Evolutionary conservation across 2,888 invertebrate genomes (phyloP).

Genomic region (Brassicogethes aeneus): DNA sequence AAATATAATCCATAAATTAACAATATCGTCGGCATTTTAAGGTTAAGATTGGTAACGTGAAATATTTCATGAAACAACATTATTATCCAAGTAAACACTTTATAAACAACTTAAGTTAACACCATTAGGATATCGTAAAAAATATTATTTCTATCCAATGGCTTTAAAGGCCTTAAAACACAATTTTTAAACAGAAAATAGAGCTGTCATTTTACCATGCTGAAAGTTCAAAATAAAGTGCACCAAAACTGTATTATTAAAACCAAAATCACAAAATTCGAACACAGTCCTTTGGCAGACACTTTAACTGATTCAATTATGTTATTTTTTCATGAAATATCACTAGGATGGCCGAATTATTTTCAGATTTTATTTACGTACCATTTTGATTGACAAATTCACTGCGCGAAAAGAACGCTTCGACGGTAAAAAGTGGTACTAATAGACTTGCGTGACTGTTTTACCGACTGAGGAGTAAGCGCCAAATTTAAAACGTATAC

Average conservation of each 20-base stretch:
- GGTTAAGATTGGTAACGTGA: not conserved
- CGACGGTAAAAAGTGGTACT: not conserved
- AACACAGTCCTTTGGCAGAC: slow-evolving; percentile 1
- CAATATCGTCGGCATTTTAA: not conserved
- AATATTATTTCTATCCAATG: not conserved
- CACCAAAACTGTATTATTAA: not conserved
- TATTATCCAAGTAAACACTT: too few relatives aligned
- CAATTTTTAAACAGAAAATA: not conserved
- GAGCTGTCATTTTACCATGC: slow-evolving; percentile 9
- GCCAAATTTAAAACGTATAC: too few relatives aligned
- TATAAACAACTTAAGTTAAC: too few relatives aligned
- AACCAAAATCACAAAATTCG: slow-evolving; percentile 7
- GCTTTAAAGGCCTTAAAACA: not conserved
- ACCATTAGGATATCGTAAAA: too few relatives aligned
- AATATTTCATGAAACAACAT: not conserved
- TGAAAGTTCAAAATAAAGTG: slow-evolving; percentile 4
- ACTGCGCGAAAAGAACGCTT: slow-evolving; percentile 27
- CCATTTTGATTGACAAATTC: slow-evolving; percentile 31
- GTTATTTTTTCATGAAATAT: slow-evolving; percentile 11
- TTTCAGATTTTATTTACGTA: slow-evolving; percentile 30
- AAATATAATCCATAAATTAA: slow-evolving; percentile 1
- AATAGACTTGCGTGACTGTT: slow-evolving; percentile 2
- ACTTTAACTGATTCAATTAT: not conserved
- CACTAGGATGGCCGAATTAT: slow-evolving; percentile 19
- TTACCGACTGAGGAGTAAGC: slow-evolving; percentile 4